Evolutionary conservation across 2,888 invertebrate species (phyloP), one percentile per base, ranked within the genome.

Genomic region (Slavum lentiscoides): DNA sequence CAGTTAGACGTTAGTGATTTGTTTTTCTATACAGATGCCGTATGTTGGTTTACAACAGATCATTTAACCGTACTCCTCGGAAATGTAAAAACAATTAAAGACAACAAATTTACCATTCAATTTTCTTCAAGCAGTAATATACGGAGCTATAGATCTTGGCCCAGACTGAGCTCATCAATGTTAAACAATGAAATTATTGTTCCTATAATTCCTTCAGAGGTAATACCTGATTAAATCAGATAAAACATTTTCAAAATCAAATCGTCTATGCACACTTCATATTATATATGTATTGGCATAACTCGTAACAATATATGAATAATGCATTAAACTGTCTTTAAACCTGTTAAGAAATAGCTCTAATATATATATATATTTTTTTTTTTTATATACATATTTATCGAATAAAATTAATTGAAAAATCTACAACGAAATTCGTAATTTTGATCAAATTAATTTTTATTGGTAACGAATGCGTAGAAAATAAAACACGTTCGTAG

Each of bases 21-120:
- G 21, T 21, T n/a, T 0, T 49, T 62, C 53, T 68, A 13, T 58
- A 7, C 15, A 80, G 77, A 70, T n/a, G 77, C 77, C 19, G 55
- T 80, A 64, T 80, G 77, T 72, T 80, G 77, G 77, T 80, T 80
- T n/a, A 55, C 77, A 1, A 19, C 70, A 17, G 70, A 55, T 70
- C 62, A 80, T 72, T 80, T 80, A 58, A 80, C 69, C 8, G 64
- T 80, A 55, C 55, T 80, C 11, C 23, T 80, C 13, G 77, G 77
- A 55, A 64, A 58, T 70, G 30, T 80, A 55, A 62, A 69, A 69
- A 37, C 23, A 13, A 19, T 80, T 59, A 80, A 70, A 70, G 70
- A 80, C 11, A 80, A 80, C 39, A 59, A 72, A 70, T 70, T 80
- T 21, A 55, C 13, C 9, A 39, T 80, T 64, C 70, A 80, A 55